Percentiles rank a stretch among this genome's conserved stretches.
phyloP scores from a whole-genome alignment of 2,797 vertebrate species.

The Smutsia temminckii region DNA sequence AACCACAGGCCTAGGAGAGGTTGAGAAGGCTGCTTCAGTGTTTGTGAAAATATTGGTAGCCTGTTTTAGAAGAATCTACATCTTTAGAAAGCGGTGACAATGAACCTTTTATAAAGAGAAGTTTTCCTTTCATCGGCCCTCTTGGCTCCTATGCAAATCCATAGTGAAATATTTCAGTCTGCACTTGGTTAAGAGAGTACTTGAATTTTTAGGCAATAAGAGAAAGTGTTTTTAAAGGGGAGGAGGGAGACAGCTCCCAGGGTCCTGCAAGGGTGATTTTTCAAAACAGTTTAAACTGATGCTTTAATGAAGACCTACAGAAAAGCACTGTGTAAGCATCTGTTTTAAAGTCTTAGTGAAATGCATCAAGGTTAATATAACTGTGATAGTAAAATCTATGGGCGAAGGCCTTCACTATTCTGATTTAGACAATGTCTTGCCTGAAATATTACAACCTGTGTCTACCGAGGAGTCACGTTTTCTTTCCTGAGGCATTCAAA shows the following conservation, averaged over 20 bases:
- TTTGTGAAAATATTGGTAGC: conserved; percentile 44
- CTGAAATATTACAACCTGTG: conserved; percentile 69
- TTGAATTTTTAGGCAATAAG: conserved; percentile 57
- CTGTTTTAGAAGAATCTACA: conserved; percentile 51
- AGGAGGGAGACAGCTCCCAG: background rate
- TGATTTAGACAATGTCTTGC: conserved; percentile 68
- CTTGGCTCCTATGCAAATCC: conserved; percentile 61
- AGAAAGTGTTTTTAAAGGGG: conserved; percentile 50
- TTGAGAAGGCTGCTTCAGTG: conserved; percentile 49
- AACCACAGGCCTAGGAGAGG: conserved; percentile 27
- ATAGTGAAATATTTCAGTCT: conserved; percentile 65
- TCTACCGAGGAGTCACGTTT: conserved; percentile 78
- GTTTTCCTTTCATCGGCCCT: conserved; percentile 51
- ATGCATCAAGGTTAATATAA: conserved; percentile 54
- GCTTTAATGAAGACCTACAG: background rate
- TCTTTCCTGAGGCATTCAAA: conserved; percentile 73
- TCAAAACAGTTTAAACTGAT: conserved; percentile 43
- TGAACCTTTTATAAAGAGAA: conserved; percentile 67
- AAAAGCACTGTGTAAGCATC: background rate
- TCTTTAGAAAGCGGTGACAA: conserved; percentile 66
- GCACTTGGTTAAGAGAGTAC: conserved; percentile 53
- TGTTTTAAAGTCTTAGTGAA: conserved; percentile 45
- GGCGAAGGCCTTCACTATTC: conserved; percentile 58
- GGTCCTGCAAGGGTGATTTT: conserved; percentile 5
- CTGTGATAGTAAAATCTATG: conserved; percentile 61